Evolutionary conservation across 30 jellyfish, hydroid and myxozoan species (phyloP), one percentile per base, ranked within the genome.

Genomic region (Aurelia aurita): DNA sequence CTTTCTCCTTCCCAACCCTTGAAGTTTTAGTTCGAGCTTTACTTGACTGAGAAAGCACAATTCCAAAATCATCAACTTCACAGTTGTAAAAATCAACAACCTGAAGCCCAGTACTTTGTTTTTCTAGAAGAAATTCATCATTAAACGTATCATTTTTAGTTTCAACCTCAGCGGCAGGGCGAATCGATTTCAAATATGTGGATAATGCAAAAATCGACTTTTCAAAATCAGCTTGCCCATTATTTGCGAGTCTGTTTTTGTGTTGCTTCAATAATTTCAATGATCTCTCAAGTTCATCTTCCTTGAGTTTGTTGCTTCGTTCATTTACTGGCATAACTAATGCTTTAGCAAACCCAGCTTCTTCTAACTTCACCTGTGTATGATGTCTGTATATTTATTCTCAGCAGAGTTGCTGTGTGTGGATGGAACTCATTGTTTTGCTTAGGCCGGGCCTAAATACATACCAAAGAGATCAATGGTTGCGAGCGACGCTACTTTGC

Each of bases 81-180:
- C 96, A 88, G 78, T 88, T 78, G 66, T 68, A 88, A 79, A 88
- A 88, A 51, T 88, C 96, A 58, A 79, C 78, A n/a, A 65, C 60
- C 51, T 69, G 86, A 14, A 78, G 80, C 3, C 88, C 85, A 19
- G 70, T 45, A 31, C 29, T 73, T 14, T 74, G 32, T 2, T 12
- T 27, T 35, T 72, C 58, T 0, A 82, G 84, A 3, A 85, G 63
- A 35, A 77, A 87, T 9, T 77, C 89, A 3, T 69, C 96, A 49
- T 44, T 71, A 58, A 71, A 69, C 12, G 80, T 22, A 3, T 78
- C 87, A 13, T 68, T 61, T 26, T 69, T 71, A 3, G 51, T 23
- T n/a, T 69, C 80, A 13, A 27, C 79, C 63, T 78, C 91, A 20
- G 92, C 34, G 13, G 64, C 91, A 7, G 96, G 90, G n/a, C 90